Evolutionary conservation across 2,113 vertebrate species (phyloP), one percentile per base, ranked within the genome.

Genomic region (Ivindomyrus marchei): DNA sequence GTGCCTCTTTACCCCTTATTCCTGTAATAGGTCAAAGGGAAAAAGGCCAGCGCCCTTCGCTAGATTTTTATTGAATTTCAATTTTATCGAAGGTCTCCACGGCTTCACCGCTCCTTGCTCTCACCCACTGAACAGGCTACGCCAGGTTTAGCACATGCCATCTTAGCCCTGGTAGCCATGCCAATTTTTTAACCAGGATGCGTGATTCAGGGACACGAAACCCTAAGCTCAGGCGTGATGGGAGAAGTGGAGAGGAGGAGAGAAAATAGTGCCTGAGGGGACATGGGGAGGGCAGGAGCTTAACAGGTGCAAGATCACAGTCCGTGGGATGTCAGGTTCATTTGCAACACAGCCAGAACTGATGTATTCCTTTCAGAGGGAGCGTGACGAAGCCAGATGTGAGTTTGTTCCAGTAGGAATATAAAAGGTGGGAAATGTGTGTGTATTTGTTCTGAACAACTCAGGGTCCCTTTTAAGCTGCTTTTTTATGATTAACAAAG

Each of bases 271-370:
- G 10, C n/a, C 62, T 31, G 62, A 2, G 62, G 58, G 62, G n/a
- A 70, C 62, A 31, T 11, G n/a, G n/a, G 10, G 62, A 15, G 62
- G 62, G 62, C 62, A 27, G 62, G 62, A 0, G 62, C 62, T 95
- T 96, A 95, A 95, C 94, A 95, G 94, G 95, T 96, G 95, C 94
- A 92, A 93, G 93, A 91, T 90, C 92, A 91, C 88, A 56, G 94
- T 94, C 94, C 94, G 93, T 88, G 91, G 94, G 92, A 94, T 92
- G 93, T 93, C 93, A 91, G 93, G 94, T 94, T 95, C 94, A 95
- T 96, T 96, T 95, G 94, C 95, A 95, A 95, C 94, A 92, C 91
- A 93, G 93, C 92, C 91, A 95, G 94, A 93, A 95, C 93, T 93
- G 94, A 95, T 94, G 93, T 91, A 93, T 93, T 95, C 93, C 92